Evolutionary conservation across 2,113 vertebrate species (phyloP), one percentile per base, ranked within the genome.

Genomic region (zebrafish (Danio rerio)): DNA sequence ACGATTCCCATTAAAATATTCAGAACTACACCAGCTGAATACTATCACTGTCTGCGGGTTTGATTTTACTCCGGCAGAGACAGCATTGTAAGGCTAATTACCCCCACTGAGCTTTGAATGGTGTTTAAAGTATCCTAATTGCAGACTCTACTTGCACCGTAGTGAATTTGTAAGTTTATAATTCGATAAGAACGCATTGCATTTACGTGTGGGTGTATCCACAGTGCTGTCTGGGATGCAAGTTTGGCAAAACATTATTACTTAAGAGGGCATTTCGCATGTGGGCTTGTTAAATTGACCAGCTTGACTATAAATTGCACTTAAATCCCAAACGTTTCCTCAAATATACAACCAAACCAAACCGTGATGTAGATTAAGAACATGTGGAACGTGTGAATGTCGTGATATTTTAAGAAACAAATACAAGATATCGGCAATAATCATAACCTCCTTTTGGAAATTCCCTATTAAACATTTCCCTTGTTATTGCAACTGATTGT

Each of bases 401-500:
- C 53, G 7, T 56, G 5, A 74, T 78, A 12, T 18, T 58, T 66
- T 61, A 21, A 18, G 50, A 49, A 55, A 4, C 47, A 76, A 68
- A 20, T 9, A 52, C 3, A 20, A 16, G 6, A 20, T 7, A 13
- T 49, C 21, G 42, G 18, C 15, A 47, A 55, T 2, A 47, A 49
- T 7, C 6, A 43, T 69, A 71, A 20, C 8, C 49, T 52, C 42
- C 5, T 55, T 43, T 13, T 16, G 21, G 45, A 61, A 66, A 7
- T 43, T 4, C 10, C 42, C 42, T 5, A n/a, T 49, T 52, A 50
- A 66, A 52, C 62, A 68, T 12, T 15, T 15, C 20, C 18, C 7
- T 12, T 76, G n/a, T 73, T 82, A 62, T 77, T 79, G 84, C 58
- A 77, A 82, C 43, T 77, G 75, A 77, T 77, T 82, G 72, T 77